Base-by-base conservation (phyloP, 1,140 invertebrate species). In the Euwallacea fornicatus region DNA sequence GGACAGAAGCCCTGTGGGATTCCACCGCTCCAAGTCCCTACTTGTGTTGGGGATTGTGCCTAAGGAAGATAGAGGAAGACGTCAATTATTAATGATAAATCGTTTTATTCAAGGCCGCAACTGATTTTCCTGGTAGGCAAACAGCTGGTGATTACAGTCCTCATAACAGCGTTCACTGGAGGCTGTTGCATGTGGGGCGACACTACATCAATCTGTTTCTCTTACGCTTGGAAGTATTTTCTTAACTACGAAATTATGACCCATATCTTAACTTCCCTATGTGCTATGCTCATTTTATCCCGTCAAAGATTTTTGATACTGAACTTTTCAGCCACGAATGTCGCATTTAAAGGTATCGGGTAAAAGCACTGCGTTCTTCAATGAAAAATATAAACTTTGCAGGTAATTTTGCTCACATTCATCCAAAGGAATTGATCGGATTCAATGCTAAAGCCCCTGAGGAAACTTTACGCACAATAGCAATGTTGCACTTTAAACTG, bases 241-340 rank as follows among this genome's bases (percentile, higher is more conserved):
- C 21, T 60, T 33, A 68, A 59, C n/a, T 68, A 68, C 43, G 44
- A 47, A 60, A 68, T 68, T 47, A 21, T 53, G 50, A n/a, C 66
- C 6, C 41, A 60, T 7, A 13, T 68, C 46, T 68, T 55, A 6
- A 68, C 11, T 44, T 60, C 66, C 8, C 10, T 68, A 9, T 44
- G 66, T 47, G 15, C 10, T 7, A 33, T 68, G 46, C 42, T 68
- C 33, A 10, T 61, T 33, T 42, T 68, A n/a, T 10, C 66, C 3
- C 15, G 47, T 47, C 42, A 46, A 33, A 21, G 55, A 46, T 44
- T 68, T 33, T 16, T 13, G 8, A 59, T 68, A 13, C 15, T 68
- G 13, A 68, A 59, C 33, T 43, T n/a, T 16, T 68, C 66, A 6
- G 55, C 56, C 11, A 60, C 11, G 7, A 60, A 68, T 47, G 44